Evolutionary conservation across 2,888 invertebrate genomes (phyloP).

Genomic region (Lithophane leautieri): DNA sequence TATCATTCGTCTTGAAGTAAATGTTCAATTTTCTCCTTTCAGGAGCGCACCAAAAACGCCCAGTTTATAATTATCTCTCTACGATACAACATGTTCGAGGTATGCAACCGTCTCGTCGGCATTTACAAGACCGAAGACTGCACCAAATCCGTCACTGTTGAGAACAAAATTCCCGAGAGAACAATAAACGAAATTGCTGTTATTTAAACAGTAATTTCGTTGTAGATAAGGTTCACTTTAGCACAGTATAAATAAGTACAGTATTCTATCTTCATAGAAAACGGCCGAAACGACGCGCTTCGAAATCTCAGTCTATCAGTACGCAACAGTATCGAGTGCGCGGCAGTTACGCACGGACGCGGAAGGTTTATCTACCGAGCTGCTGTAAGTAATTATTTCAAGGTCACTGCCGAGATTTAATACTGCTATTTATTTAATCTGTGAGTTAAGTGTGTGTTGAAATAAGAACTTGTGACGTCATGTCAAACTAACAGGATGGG

Average conservation of each 20-base stretch:
- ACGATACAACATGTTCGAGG: slow-evolving; percentile 99
- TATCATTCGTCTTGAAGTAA: neutral
- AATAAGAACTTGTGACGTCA: neutral
- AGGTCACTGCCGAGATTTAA: no score
- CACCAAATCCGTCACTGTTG: slow-evolving; percentile 94
- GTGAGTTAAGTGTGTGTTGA: neutral
- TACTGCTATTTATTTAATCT: no score
- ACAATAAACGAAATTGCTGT: slow-evolving; percentile 14
- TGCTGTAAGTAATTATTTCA: no score
- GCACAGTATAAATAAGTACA: no score
- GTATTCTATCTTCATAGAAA: no score
- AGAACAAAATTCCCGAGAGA: slow-evolving; percentile 81
- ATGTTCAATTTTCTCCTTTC: slow-evolving; percentile 58
- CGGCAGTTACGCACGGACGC: no score
- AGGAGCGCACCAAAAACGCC: slow-evolving; percentile 98
- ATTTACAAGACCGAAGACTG: slow-evolving; percentile 98
- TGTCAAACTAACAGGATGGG: neutral
- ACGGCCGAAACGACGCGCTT: no score
- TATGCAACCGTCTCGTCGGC: slow-evolving; percentile 97
- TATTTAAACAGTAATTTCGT: slow-evolving; percentile 38
- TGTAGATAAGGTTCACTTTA: slow-evolving; percentile 7
- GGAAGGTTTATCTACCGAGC: no score
- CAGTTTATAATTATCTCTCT: slow-evolving; percentile 99
- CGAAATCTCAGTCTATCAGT: no score
- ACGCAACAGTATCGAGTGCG: no score